Percentiles rank a stretch among this genome's conserved stretches.
These are phyloP conservation scores for Prinia subflava DNA, from an alignment of 2,113 vertebrate genomes.

Conservation along the genomic window DNA sequence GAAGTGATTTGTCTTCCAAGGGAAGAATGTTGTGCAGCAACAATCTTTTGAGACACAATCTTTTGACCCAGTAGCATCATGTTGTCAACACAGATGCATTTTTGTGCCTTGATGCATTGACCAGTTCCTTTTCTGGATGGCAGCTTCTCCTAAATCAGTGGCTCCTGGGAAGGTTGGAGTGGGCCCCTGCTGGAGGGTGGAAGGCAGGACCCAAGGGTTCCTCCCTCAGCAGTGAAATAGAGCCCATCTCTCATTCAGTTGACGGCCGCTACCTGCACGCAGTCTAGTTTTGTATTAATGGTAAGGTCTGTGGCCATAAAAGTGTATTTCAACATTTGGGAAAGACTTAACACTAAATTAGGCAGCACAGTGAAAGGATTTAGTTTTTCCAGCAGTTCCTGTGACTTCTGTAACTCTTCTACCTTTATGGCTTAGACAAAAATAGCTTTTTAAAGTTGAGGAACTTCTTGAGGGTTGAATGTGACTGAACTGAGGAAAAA, in stretches of 20 bases:
- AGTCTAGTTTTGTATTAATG: neutral
- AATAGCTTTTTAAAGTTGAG: slow-evolving; percentile 32
- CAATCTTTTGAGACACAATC: rapidly evolving
- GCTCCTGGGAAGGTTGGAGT: neutral
- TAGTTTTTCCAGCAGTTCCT: slow-evolving; percentile 8
- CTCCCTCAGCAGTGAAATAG: neutral
- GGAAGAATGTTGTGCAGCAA: neutral
- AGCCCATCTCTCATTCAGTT: neutral
- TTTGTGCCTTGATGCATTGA: neutral
- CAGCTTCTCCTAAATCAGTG: neutral
- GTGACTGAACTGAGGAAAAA: neutral
- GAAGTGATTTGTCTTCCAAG: neutral
- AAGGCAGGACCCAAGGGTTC: neutral
- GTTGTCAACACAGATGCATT: rapidly evolving
- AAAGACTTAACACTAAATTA: slow-evolving; percentile 20
- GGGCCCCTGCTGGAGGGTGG: neutral
- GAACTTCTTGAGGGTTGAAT: neutral
- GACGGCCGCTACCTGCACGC: neutral
- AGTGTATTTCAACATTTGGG: neutral
- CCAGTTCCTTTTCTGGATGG: neutral
- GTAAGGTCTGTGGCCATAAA: neutral
- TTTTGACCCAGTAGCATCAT: neutral
- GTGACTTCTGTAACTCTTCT: slow-evolving; percentile 16
- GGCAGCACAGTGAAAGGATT: neutral
- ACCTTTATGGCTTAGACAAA: slow-evolving; percentile 4